phyloP scores from a whole-genome alignment of 2,797 vertebrate species.

The Sebastes alutus region DNA sequence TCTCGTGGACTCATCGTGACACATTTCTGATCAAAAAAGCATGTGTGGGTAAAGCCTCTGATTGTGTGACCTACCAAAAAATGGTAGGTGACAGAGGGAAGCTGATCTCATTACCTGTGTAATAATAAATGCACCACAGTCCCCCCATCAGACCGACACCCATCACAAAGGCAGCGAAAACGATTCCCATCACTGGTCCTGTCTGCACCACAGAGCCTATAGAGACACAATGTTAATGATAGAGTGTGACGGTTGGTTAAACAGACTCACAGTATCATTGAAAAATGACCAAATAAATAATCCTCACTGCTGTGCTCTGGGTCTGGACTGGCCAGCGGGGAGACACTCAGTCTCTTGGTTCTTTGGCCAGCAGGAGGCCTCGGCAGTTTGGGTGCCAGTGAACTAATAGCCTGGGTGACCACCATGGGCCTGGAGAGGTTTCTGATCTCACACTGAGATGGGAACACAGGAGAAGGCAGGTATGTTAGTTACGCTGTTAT shows the following conservation, averaged over 20 bases:
- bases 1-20: too few species aligned
- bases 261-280: not conserved
- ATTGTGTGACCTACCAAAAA: not conserved
- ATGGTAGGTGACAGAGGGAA: not conserved
- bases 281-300: not conserved
- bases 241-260: not conserved
- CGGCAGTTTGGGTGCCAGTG: slow-evolving; percentile 43
- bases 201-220: slow-evolving; percentile 59
- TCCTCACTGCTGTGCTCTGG: slow-evolving; percentile 61
- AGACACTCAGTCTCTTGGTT: slow-evolving; percentile 55
- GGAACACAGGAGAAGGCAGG: not conserved
- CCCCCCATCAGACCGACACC: slow-evolving; percentile 83
- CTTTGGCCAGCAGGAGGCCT: slow-evolving; percentile 58
- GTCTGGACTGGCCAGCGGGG: slow-evolving; percentile 35
- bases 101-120: slow-evolving; percentile 77
- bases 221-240: not conserved
- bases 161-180: slow-evolving; percentile 85
- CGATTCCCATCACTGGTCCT: slow-evolving; percentile 77
- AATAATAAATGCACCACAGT: slow-evolving; percentile 85
- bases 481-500: not conserved
- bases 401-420: slow-evolving; percentile 77
- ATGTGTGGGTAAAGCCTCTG: not conserved
- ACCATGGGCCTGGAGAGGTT: slow-evolving; percentile 87
- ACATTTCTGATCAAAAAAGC: too few species aligned
- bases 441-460: slow-evolving; percentile 84